phyloP scores from a whole-genome alignment of 2,888 invertebrate genomes.

The Liodrosophila aerea region DNA sequence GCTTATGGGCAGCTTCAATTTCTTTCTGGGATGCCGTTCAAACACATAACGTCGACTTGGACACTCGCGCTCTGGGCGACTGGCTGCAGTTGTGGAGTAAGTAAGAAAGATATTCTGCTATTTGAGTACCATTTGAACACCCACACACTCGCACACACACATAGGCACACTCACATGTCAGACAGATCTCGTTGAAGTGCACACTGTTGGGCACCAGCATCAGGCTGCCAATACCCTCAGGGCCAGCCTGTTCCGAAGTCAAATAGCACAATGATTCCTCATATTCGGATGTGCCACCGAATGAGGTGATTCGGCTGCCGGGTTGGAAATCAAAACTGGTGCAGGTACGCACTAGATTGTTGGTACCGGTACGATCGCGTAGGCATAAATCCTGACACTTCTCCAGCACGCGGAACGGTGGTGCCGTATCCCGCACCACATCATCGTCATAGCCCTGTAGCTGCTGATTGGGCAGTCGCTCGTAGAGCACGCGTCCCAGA shows the following conservation, averaged over 20 bases:
- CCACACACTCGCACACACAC: slow-evolving; percentile 29
- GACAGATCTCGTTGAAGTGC: slow-evolving; percentile 94
- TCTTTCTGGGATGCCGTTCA: slow-evolving; percentile 92
- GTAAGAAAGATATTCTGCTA: too few relatives aligned
- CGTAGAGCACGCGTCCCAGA: slow-evolving; percentile 93
- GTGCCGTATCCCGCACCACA: slow-evolving; percentile 91
- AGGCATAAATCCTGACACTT: slow-evolving; percentile 94
- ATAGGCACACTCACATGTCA: slow-evolving; percentile 92
- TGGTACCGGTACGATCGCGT: slow-evolving; percentile 89
- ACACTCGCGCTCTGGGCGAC: slow-evolving; percentile 93
- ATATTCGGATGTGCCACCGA: slow-evolving; percentile 91
- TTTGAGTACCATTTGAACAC: background rate
- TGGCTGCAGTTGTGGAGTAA: slow-evolving; percentile 83
- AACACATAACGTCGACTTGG: slow-evolving; percentile 94
- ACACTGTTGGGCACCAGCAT: slow-evolving; percentile 94
- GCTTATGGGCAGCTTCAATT: slow-evolving; percentile 90
- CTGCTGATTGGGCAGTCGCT: slow-evolving; percentile 93
- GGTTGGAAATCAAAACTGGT: slow-evolving; percentile 96
- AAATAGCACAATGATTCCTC: slow-evolving; percentile 94
- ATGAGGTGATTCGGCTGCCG: slow-evolving; percentile 92
- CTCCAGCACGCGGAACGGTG: slow-evolving; percentile 93
- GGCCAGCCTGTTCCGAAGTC: slow-evolving; percentile 92
- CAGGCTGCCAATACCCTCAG: slow-evolving; percentile 94
- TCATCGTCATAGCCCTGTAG: slow-evolving; percentile 95
- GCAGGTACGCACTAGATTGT: slow-evolving; percentile 92